Conservation (phyloP, 2,113 vertebrate species). For the Lepus europaeus region DNA sequence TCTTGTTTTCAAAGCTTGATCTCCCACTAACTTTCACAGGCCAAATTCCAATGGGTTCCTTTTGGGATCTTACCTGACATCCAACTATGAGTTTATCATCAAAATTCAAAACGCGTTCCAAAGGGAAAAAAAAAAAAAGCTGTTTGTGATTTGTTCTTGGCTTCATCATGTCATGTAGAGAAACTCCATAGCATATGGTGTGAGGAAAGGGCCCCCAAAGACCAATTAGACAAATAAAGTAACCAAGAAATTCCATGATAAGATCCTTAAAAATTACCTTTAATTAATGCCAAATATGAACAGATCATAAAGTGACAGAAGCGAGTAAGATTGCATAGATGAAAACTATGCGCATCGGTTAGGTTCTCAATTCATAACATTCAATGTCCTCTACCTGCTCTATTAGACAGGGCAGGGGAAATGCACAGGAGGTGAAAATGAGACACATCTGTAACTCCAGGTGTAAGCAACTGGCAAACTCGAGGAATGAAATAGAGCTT, state of each 20-base stretch:
- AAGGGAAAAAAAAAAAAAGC: not conserved
- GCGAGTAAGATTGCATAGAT: slow-evolving; percentile 94
- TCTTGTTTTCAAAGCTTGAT: not conserved
- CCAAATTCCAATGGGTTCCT: not conserved
- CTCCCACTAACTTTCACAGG: not conserved
- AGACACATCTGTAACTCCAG: slow-evolving; percentile 85
- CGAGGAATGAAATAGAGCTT: slow-evolving; percentile 81
- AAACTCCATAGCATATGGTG: not conserved
- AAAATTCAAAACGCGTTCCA: not conserved
- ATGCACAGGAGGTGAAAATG: slow-evolving; percentile 81
- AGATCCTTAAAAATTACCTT: slow-evolving; percentile 96
- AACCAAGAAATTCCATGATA: slow-evolving; percentile 85
- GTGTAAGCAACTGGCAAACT: slow-evolving; percentile 80
- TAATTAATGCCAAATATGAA: slow-evolving; percentile 94
- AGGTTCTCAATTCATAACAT: slow-evolving; percentile 89
- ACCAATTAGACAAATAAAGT: slow-evolving; percentile 86
- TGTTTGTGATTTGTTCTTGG: not conserved
- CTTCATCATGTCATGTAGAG: not conserved
- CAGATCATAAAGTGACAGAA: slow-evolving; percentile 94
- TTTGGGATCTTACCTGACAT: not conserved
- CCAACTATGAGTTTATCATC: not conserved
- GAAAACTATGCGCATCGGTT: slow-evolving; percentile 94
- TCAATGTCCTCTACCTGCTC: slow-evolving; percentile 83
- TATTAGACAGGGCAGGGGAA: slow-evolving; percentile 81
- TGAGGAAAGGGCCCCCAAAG: slow-evolving; percentile 25